These are phyloP conservation scores for Orestias chungarensis DNA, from an alignment of 2,797 vertebrate genomes.

Conservation along the genomic window DNA sequence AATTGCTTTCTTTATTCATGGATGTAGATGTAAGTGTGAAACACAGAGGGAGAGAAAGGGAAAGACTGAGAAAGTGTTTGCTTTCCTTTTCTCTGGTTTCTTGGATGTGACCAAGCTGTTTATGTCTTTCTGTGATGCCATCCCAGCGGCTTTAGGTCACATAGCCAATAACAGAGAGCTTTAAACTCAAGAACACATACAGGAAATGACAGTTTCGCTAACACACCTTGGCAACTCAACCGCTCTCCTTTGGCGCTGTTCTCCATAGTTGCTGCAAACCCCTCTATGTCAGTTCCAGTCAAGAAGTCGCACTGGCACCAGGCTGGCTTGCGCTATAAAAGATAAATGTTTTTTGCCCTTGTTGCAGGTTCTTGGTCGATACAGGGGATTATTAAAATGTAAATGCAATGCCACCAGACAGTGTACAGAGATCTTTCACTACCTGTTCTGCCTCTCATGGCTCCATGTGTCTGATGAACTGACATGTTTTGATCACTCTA, in stretches of 20 bases:
- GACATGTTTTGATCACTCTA: constrained; percentile 49
- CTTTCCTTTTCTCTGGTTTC: constrained; percentile 43
- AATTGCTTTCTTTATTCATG: constrained; percentile 50
- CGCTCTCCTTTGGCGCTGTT: constrained; percentile 49
- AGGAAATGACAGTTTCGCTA: constrained; percentile 68
- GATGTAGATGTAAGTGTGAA: constrained; percentile 59
- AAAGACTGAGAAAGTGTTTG: constrained; percentile 66
- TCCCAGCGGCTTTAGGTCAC: constrained; percentile 61
- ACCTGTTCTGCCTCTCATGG: constrained; percentile 60
- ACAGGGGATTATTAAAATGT: constrained; percentile 61
- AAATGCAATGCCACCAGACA: constrained; percentile 63
- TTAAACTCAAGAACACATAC: constrained; percentile 56
- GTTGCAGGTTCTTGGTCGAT: constrained; percentile 54
- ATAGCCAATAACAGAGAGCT: constrained; percentile 58
- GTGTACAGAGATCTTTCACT: constrained; percentile 56
- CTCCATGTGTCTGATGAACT: constrained; percentile 52
- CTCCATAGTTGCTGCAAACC: constrained; percentile 52
- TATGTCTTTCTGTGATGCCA: constrained; percentile 70
- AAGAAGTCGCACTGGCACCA: constrained; percentile 65
- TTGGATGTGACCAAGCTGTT: constrained; percentile 65
- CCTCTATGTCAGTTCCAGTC: constrained; percentile 63
- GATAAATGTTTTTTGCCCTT: constrained; percentile 60
- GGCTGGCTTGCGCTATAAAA: constrained; percentile 60
- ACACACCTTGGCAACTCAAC: constrained; percentile 57
- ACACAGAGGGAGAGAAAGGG: constrained; percentile 47